Evolutionary conservation across 2,113 vertebrate species (phyloP), one percentile per base, ranked within the genome.

Genomic region (Macrotus californicus): DNA sequence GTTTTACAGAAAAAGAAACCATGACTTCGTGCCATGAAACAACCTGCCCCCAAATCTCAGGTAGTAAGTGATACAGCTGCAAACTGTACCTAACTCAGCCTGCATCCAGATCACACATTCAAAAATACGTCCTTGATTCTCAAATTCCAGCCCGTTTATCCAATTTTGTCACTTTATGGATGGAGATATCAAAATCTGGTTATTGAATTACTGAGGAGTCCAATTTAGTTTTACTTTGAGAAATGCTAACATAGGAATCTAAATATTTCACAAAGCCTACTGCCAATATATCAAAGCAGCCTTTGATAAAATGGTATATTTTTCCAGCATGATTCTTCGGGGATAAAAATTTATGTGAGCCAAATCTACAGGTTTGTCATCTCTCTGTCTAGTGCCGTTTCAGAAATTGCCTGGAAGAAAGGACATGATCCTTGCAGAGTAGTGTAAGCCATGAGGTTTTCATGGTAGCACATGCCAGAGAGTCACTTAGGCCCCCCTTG

Each of bases 251-350:
- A 72, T 91, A n/a, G 14, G 82, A 93, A 41, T 70, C 70, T 85
- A 89, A 86, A 92, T 93, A 87, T 67, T 95, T 95, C 77, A 66
- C 75, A 84, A 91, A 93, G 19, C 56, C 34, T 85, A 34, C 72
- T 81, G 73, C 83, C 83, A 93, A 39, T 82, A 80, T 64, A 85
- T 89, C 52, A 81, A 43, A 86, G 52, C 85, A 87, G 67, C 43
- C n/a, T 91, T 95, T 93, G 77, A 86, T 79, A 95, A 95, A 95
- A 82, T 54, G 36, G 21, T 50, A 29, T 89, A 52, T 94, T 96
- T 95, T 77, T 88, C 72, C 75, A 94, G 67, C 59, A 72, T 72
- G 34, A 94, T 88, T 96, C 34, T 96, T 96, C 21, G 14, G 19
- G 29, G 36, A 91, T 73, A 66, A 43, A 88, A 91, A 90, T 76